Conservation (phyloP, 2,113 vertebrate genomes). For the Dicentrarchus labrax region DNA sequence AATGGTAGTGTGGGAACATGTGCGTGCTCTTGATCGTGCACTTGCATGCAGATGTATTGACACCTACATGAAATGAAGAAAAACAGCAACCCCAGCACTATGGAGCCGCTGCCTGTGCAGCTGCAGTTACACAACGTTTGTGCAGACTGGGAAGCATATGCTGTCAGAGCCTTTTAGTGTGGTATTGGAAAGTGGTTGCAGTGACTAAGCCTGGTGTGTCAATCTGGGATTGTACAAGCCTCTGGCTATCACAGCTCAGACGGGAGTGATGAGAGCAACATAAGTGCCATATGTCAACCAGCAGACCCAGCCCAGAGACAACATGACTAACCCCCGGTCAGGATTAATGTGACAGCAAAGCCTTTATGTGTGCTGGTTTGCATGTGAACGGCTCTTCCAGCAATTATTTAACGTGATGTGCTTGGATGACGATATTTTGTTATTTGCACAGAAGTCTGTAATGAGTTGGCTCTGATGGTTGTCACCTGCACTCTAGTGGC, state of each 20-base stretch:
- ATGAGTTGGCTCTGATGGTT: neutral
- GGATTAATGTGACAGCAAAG: slow-evolving; percentile 28
- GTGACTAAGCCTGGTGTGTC: slow-evolving; percentile 63
- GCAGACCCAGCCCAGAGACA: slow-evolving; percentile 47
- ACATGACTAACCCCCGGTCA: slow-evolving; percentile 31
- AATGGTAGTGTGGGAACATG: slow-evolving; percentile 3
- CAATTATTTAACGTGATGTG: neutral
- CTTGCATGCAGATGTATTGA: slow-evolving; percentile 11
- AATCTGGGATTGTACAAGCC: slow-evolving; percentile 46
- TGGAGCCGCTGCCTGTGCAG: slow-evolving; percentile 8
- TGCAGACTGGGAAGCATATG: slow-evolving; percentile 29
- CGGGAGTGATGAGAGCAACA: slow-evolving; percentile 42
- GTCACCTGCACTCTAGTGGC: slow-evolving; percentile 54
- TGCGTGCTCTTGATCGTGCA: neutral
- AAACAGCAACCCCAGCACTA: slow-evolving; percentile 29
- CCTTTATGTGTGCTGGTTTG: neutral
- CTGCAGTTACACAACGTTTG: slow-evolving; percentile 55
- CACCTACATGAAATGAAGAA: neutral
- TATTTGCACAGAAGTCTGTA: neutral
- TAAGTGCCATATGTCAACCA: slow-evolving; percentile 67
- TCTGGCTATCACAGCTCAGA: slow-evolving; percentile 44
- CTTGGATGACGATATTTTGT: neutral
- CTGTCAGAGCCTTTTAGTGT: slow-evolving; percentile 7
- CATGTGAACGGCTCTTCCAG: neutral
- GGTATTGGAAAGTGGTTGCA: slow-evolving; percentile 41